Evolutionary conservation across 2,113 vertebrate genomes (phyloP), one percentile per base, ranked within the genome.

Genomic region (Nipponia nippon): DNA sequence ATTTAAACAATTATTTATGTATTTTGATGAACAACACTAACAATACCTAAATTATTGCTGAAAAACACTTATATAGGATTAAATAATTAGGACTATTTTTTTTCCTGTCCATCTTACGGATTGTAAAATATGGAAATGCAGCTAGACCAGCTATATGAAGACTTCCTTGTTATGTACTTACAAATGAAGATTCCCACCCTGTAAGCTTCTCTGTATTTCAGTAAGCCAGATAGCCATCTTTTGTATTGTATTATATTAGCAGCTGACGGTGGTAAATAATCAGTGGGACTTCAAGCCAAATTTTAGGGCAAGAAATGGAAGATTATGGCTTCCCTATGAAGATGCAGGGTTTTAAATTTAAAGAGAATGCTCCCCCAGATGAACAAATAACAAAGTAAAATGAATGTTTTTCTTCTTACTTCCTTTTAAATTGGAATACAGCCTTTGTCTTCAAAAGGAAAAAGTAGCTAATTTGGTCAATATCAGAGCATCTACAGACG

Each of bases 401-500:
- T 38, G 13, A 30, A 1, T 36, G 6, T 52, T 58, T 89, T 70
- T 32, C 2, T 36, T 50, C 7, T n/a, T 47, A 4, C 4, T 79
- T 20, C 16, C 22, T 32, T 70, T 65, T 59, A 30, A 67, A 44
- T 36, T 86, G 44, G 52, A 80, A 56, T 36, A 44, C 18, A 36
- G 15, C 29, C 15, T 44, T 69, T 80, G 30, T 22, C 30, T 44
- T 80, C 47, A 78, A 20, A 11, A 21, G 55, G 17, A 23, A 36
- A 20, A 58, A 16, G 10, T 32, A 38, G 27, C 12, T 58, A 26
- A 47, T 73, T 81, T 62, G 29, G 25, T 78, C 58, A 20, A 2
- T 40, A 70, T 36, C 3, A 3, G 16, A 56, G 38, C 17, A 47
- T 4, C 0, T 69, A 10, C 0, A 29, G 34, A 4, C 21, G 2